Percentiles rank a stretch among this genome's conserved stretches.
Evolutionary conservation across 2,888 invertebrate species (phyloP).

Genomic region (Gortyna flavago): DNA sequence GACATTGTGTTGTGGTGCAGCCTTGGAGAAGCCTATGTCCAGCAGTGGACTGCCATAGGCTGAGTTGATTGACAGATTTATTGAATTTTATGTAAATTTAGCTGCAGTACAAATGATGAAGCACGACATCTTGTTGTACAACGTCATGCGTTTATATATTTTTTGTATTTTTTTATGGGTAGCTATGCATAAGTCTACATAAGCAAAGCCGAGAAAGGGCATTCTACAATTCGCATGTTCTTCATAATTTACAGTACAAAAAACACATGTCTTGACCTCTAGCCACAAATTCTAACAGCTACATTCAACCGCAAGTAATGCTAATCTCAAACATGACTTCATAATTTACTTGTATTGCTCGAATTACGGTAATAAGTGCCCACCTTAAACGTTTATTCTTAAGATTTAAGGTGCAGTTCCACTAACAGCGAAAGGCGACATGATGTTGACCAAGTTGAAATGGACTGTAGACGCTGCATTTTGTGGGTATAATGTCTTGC

Average conservation of each 20-base stretch:
- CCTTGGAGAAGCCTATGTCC: neutral
- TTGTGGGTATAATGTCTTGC: neutral
- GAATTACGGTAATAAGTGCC: conserved; percentile 23
- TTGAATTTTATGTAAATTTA: neutral
- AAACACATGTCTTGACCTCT: conserved; percentile 24
- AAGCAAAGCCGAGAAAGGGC: neutral
- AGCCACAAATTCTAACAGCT: conserved; percentile 5
- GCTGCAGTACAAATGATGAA: neutral
- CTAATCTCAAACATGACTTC: conserved; percentile 23
- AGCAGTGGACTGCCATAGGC: neutral
- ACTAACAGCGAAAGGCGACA: neutral
- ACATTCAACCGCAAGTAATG: conserved; percentile 18
- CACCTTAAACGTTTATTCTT: conserved; percentile 26
- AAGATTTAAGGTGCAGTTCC: conserved; percentile 8
- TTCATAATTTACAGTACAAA: too few relatives aligned
- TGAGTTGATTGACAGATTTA: neutral
- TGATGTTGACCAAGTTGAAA: neutral
- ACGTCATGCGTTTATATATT: too few relatives aligned
- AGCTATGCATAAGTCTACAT: too few relatives aligned
- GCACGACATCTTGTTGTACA: neutral
- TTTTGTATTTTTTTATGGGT: neutral
- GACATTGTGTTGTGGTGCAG: neutral
- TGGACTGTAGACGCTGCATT: neutral
- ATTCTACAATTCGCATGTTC: neutral
- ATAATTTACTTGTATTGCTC: conserved; percentile 38